Percentiles rank a stretch among this genome's conserved stretches.
Evolutionary conservation across 2,113 vertebrate genomes (phyloP).

Genomic region (Copsychus sechellarum): DNA sequence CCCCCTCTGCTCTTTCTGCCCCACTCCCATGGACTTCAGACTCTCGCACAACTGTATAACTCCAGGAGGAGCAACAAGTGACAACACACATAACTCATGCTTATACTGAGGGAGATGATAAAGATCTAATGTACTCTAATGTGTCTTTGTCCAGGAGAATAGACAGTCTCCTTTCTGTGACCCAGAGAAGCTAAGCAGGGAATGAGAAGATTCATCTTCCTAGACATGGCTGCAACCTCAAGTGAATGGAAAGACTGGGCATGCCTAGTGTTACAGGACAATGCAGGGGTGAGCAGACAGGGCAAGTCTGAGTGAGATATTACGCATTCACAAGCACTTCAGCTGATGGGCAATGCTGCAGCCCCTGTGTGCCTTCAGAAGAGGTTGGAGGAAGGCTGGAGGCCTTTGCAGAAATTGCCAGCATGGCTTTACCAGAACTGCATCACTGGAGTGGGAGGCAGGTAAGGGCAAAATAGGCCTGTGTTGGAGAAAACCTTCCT

Average conservation of each 20-base stretch:
- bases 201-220: neutral
- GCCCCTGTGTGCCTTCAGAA: neutral
- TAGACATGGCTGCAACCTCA: neutral
- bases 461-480: neutral
- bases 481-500: neutral
- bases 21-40: neutral
- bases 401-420: neutral
- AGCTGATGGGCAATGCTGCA: neutral
- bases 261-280: neutral
- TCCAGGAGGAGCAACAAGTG: neutral
- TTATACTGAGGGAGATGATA: neutral
- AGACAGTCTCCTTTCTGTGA: neutral
- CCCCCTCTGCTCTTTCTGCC: neutral
- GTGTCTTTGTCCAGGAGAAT: neutral
- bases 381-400: neutral
- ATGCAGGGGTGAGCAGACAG: neutral
- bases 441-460: neutral
- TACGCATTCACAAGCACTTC: neutral
- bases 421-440: neutral
- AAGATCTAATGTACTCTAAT: neutral
- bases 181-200: neutral
- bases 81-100: neutral
- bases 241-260: accelerated
- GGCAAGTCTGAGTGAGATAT: neutral
- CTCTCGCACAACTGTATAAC: neutral